A percentile compares a stretch with the other conserved stretches of the same genome.
These are phyloP conservation scores for Coluber constrictor DNA, from an alignment of 2,797 vertebrate species.

Conservation along the genomic window DNA sequence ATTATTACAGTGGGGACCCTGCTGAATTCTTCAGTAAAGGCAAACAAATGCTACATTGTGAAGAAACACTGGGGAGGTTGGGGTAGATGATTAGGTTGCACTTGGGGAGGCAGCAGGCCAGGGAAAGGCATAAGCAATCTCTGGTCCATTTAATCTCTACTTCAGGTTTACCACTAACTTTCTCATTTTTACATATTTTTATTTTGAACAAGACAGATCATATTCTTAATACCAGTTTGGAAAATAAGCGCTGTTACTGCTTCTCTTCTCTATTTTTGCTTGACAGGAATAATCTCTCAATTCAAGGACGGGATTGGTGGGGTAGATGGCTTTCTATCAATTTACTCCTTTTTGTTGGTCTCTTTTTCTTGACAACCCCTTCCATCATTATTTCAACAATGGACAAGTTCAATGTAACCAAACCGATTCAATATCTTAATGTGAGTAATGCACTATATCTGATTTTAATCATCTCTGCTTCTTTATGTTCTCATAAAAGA, in stretches of 20 bases:
- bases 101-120: neutral
- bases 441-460: conserved; percentile 70
- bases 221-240: neutral
- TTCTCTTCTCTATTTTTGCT: neutral
- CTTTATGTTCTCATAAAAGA: neutral
- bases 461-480: neutral
- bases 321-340: conserved; percentile 82
- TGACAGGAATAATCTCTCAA: conserved; percentile 87
- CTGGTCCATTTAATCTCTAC: neutral
- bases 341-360: conserved; percentile 80
- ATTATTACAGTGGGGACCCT: neutral
- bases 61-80: neutral
- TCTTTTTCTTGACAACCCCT: conserved; percentile 96
- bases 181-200: neutral
- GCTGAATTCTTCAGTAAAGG: neutral
- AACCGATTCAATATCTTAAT: conserved; percentile 87
- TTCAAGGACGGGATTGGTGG: conserved; percentile 82
- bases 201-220: neutral
- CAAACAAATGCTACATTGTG: neutral
- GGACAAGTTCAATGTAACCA: conserved; percentile 94
- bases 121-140: neutral
- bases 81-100: neutral
- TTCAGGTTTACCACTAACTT: too few relatives aligned
- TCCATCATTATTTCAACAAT: conserved; percentile 91
- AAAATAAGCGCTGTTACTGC: neutral